Evolutionary conservation across 1,140 invertebrate species (phyloP).

Genomic region (Orussus abietinus): DNA sequence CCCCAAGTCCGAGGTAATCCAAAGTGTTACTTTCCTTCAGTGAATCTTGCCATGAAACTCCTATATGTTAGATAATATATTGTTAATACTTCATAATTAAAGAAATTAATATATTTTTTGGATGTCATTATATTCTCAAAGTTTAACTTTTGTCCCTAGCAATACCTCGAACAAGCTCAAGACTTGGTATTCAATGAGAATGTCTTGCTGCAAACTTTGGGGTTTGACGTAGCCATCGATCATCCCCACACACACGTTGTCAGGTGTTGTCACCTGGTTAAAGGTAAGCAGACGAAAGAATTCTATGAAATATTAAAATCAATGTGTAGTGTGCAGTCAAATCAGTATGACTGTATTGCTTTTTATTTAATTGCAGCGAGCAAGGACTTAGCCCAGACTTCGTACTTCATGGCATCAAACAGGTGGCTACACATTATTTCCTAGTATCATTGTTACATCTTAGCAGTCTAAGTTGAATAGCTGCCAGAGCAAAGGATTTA

Average conservation of each 20-base stretch:
- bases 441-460: slow-evolving; percentile 28
- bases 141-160: slow-evolving; percentile 58
- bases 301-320: slow-evolving; percentile 4
- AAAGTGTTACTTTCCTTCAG: neutral
- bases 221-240: slow-evolving; percentile 94
- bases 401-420: slow-evolving; percentile 97
- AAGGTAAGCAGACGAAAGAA: slow-evolving; percentile 63
- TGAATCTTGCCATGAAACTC: neutral
- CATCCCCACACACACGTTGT: slow-evolving; percentile 97
- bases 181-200: slow-evolving; percentile 96
- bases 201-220: slow-evolving; percentile 90
- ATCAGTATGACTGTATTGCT: no score
- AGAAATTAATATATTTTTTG: slow-evolving; percentile 13
- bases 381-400: slow-evolving; percentile 94
- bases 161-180: slow-evolving; percentile 72
- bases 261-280: slow-evolving; percentile 87
- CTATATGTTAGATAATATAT: no score
- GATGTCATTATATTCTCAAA: slow-evolving; percentile 51
- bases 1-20: slow-evolving; percentile 64
- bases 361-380: slow-evolving; percentile 63
- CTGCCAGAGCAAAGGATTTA: no score
- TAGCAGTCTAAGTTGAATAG: slow-evolving; percentile 29
- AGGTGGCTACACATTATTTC: slow-evolving; percentile 59
- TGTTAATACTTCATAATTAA: no score
- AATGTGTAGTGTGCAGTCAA: no score